phyloP scores from a whole-genome alignment of 2,888 invertebrate genomes.

The Caenorhabditis plicata region DNA sequence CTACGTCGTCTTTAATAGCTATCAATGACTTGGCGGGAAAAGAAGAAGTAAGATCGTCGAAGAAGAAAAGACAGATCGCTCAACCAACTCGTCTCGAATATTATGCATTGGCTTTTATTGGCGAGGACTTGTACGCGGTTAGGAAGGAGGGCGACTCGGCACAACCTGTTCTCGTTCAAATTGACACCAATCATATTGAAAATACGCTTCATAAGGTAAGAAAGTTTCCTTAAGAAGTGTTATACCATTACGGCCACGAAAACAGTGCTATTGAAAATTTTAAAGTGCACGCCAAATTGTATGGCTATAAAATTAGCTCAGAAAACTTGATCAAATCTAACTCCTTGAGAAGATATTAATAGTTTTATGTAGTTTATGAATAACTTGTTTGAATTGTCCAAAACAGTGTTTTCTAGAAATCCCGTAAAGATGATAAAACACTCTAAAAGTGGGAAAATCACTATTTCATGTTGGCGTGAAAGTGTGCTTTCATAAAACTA shows the following conservation, averaged over 20 bases:
- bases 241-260: too few species aligned
- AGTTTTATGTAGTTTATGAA: too few species aligned
- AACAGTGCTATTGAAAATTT: too few species aligned
- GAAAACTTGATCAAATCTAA: too few species aligned
- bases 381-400: too few species aligned
- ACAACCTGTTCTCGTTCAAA: constrained; percentile 56
- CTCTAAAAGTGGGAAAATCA: too few species aligned
- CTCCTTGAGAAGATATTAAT: background rate
- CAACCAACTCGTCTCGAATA: constrained; percentile 45
- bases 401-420: too few species aligned
- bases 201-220: constrained; percentile 49
- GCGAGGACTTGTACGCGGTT: constrained; percentile 60
- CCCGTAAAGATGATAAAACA: too few species aligned
- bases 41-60: constrained; percentile 25
- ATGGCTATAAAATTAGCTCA: too few species aligned
- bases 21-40: constrained; percentile 54
- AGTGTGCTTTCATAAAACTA: too few species aligned
- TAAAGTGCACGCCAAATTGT: background rate
- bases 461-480: too few species aligned
- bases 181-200: constrained; percentile 55
- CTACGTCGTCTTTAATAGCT: constrained; percentile 53
- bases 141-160: constrained; percentile 57
- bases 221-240: too few species aligned
- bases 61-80: constrained; percentile 33
- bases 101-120: constrained; percentile 59